These are phyloP conservation scores for Elgonia sp. DNA, from an alignment of 2,888 invertebrate genomes.

Conservation along the genomic window DNA sequence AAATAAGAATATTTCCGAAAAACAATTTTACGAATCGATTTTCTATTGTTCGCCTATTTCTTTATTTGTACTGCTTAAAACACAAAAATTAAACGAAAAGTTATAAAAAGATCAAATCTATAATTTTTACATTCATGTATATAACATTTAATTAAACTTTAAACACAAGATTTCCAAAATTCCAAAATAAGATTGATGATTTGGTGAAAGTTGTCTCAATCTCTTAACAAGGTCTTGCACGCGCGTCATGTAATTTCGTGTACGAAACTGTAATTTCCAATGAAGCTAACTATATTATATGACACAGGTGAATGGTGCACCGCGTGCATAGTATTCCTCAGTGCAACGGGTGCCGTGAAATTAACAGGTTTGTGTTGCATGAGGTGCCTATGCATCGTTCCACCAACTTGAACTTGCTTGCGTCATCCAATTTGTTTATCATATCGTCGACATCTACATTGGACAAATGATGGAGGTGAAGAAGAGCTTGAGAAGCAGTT, in stretches of 20 bases:
- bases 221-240: slow-evolving; percentile 4
- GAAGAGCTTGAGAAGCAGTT: slow-evolving; percentile 64
- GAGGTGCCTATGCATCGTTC: slow-evolving; percentile 20
- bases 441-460: slow-evolving; percentile 62
- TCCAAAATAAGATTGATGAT: slow-evolving; percentile 15
- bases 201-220: slow-evolving; percentile 10
- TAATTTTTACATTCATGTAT: background rate
- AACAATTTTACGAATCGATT: too few species aligned
- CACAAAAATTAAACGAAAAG: too few species aligned
- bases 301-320: slow-evolving; percentile 74
- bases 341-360: slow-evolving; percentile 75
- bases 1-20: too few species aligned
- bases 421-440: slow-evolving; percentile 70
- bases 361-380: slow-evolving; percentile 73
- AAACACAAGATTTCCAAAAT: background rate
- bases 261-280: slow-evolving; percentile 40
- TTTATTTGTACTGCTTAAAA: background rate
- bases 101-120: too few species aligned
- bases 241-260: slow-evolving; percentile 33
- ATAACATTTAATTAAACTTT: background rate
- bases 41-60: background rate
- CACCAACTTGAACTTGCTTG: slow-evolving; percentile 49
- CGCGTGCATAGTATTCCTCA: slow-evolving; percentile 59
- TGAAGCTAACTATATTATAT: slow-evolving; percentile 78
- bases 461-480: slow-evolving; percentile 59